Base-by-base conservation (phyloP, 2,113 vertebrate genomes). In the Eudyptes chrysolophus region DNA sequence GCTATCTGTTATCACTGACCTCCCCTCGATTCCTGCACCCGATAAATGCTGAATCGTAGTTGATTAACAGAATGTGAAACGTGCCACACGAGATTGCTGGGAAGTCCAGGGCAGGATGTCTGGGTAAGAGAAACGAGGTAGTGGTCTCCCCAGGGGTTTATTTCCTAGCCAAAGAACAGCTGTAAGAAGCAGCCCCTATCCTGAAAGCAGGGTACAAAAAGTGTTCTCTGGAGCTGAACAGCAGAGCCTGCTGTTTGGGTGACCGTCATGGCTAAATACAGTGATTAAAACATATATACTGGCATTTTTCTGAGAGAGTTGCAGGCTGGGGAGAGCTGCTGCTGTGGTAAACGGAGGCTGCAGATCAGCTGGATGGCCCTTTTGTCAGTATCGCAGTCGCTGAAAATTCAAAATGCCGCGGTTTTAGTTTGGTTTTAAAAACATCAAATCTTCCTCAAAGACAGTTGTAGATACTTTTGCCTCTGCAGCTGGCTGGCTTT, bases 181-280 rank as follows among this genome's bases (percentile, higher is more conserved):
- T 72, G 54, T n/a, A 74, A 74, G 79, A 81, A 86, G 51, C 60
- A 54, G 62, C 38, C 36, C 40, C 20, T 40, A 10, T 34, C 42
- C 95, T 61, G 55, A 51, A 86, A 69, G 44, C 65, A 52, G 69
- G 46, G 55, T 30, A 69, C 34, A 77, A 30, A 87, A 36, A 64
- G 24, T 2, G 20, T 40, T 74, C 38, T n/a, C 36, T 40, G 58
- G 77, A 57, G 52, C 2, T 4, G n/a, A 84, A 5, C 9, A 12
- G 26, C 30, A 70, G 64, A 87, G 46, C 48, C 76, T 87, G 90
- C 82, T 96, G 84, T 94, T 87, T 89, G 93, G 94, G 95, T 89
- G 89, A 70, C 40, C 16, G 62, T 92, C 83, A 9, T 3, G n/a
- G 79, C 65, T 96, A 93, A 95, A 92, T 34, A 64, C 81, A 57